Base-by-base conservation (phyloP, 2,888 invertebrate species). In the Branchipolynoe longqiensis region DNA sequence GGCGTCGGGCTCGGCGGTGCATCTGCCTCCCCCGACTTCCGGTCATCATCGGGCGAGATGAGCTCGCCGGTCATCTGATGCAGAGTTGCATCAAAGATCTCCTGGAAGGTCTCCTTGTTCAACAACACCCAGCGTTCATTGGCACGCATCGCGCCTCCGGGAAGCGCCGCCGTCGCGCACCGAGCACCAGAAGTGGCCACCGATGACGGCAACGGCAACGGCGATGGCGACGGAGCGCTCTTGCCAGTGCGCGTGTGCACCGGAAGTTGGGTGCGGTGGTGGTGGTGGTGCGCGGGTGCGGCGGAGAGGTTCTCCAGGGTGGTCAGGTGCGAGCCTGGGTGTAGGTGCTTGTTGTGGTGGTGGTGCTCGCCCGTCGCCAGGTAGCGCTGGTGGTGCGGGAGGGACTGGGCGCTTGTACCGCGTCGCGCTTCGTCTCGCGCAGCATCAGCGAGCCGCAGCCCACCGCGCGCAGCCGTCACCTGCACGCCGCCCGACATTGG, bases 61-160 rank as follows among this genome's bases (percentile, higher is more conserved):
- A 78, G 31, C 48, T 78, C 48, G 41, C 48, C 54, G 33, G 56
- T 82, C 82, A 82, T 82, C 58, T 82, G 38, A 36, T 82, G 56
- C 58, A 82, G 56, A 33, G 82, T 58, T 14, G 48, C 58, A 25
- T 82, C 58, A 25, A 82, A 82, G 22, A 82, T 82, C 56, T 82
- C 56, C n/a, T 58, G 58, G 56, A 82, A 82, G 8, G 82, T 82
- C 31, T 82, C 82, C 36, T 82, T 82, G 58, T 82, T 82, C 33
- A 82, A 25, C 38, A 58, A 36, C 4, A 58, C 82, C 82, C 82
- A 82, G 14, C 82, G 56, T 25, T 82, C 82, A 25, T 82, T 82
- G 31, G 58, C 58, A 56, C 56, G 56, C 48, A 78, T 78, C 12
- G 78, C 25, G 31, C 48, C 78, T 18, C 36, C 38, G 1, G 36